Base-by-base conservation (phyloP, 2,113 vertebrate genomes). In the Ceyx margarethae region DNA sequence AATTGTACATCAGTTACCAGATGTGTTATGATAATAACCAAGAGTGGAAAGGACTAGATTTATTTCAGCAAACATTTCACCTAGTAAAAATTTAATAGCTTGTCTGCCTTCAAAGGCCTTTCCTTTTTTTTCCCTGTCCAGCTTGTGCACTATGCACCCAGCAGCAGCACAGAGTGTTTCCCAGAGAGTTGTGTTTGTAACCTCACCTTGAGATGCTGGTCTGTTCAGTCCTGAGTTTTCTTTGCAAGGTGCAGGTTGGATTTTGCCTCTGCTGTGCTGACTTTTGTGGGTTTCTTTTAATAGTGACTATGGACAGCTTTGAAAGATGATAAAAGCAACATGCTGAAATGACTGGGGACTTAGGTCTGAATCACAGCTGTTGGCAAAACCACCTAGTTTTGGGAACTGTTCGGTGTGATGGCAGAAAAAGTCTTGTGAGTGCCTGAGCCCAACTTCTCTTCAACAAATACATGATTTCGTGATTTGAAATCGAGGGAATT, bases 61-160 rank as follows among this genome's bases (percentile, higher is more conserved):
- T 96, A 93, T 93, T 96, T 95, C 11, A 3, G 42, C 93, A 89
- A 92, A 80, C 43, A 62, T 90, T 87, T 95, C 69, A 84, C 80
- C 81, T 87, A 82, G 82, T 94, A 84, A 95, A 93, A 91, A 73
- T 87, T 85, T 89, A 86, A 91, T 85, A 77, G 71, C 78, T 92
- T 85, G 69, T 76, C 35, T 1, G 1, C 78, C 43, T 88, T 91
- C 33, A 71, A 78, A 88, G 67, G 43, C 64, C 25, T 9, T 84
- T 88, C 16, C 33, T 61, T 66, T 89, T 87, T 60, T 87, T 62
- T 22, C 26, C 8, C 23, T 51, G n/a, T 66, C 62, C 14, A 33
- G 51, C 46, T 7, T 77, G 65, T 64, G 45, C 81, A 37, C 40
- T 19, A 42, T 43, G 48, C 76, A 67, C 43, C 46, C 56, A 87